Conservation (phyloP, 2,888 invertebrate species). For the Sicus ferrugineus region DNA sequence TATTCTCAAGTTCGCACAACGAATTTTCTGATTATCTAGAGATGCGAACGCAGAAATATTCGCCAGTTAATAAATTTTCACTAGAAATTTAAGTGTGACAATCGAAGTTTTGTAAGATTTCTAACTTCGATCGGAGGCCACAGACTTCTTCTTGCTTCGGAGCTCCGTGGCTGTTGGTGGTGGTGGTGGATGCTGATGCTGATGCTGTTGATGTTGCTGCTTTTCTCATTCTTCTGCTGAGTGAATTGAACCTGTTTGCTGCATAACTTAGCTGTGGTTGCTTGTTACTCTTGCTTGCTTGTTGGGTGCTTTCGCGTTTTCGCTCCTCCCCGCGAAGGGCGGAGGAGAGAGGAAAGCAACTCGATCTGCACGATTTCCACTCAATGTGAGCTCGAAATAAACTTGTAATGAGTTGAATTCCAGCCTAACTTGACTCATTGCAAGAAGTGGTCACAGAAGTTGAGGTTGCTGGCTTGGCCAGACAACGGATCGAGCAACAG, state of each 20-base stretch:
- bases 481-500: constrained; percentile 46
- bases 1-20: not conserved
- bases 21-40: not conserved
- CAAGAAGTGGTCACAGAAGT: constrained; percentile 35
- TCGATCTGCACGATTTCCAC: constrained; percentile 25
- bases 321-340: not conserved
- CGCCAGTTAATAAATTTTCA: constrained; percentile 7
- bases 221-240: not conserved
- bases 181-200: not conserved
- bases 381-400: constrained; percentile 31
- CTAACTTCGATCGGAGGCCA: not conserved
- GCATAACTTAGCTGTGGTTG: constrained; percentile 18
- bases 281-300: not conserved
- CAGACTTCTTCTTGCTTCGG: not conserved
- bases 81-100: constrained; percentile 8
- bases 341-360: not conserved
- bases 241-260: constrained; percentile 28
- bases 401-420: constrained; percentile 39
- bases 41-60: not conserved
- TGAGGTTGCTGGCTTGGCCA: constrained; percentile 37
- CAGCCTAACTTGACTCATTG: constrained; percentile 30
- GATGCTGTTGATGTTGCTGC: not conserved
- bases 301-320: not conserved
- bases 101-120: constrained; percentile 14
- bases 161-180: not conserved